Evolutionary conservation across 35 echinoderm and acorn worm genomes (phyloP).

Genomic region (Strongylocentrotus purpuratus): DNA sequence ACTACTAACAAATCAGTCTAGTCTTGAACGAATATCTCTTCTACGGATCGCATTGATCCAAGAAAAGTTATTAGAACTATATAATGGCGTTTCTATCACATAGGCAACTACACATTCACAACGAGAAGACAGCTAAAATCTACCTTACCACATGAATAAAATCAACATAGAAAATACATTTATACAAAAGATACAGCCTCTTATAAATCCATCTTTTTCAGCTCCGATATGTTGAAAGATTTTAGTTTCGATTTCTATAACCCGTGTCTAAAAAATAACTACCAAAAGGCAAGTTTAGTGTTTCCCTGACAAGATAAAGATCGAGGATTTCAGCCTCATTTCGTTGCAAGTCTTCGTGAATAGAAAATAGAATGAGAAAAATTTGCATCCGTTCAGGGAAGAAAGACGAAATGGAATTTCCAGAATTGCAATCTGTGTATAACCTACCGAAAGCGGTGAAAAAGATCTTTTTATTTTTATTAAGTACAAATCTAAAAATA

Average conservation of each 20-base stretch:
- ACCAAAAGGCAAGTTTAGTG: background rate
- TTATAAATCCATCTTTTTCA: background rate
- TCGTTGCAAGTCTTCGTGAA: background rate
- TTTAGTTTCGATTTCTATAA: background rate
- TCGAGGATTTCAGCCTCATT: background rate
- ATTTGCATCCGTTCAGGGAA: background rate
- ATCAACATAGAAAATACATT: background rate
- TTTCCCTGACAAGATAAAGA: background rate
- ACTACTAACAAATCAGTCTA: background rate
- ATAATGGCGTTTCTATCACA: background rate
- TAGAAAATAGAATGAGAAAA: background rate
- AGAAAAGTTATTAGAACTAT: background rate
- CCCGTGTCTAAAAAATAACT: background rate
- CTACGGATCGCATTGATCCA: background rate
- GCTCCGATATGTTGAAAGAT: background rate
- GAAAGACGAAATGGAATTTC: background rate
- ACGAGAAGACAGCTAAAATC: background rate
- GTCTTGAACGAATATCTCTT: background rate
- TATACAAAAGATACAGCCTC: conserved; percentile 12
- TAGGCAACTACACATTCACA: conserved; percentile 1
- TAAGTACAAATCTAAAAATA: background rate
- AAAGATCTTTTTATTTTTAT: background rate
- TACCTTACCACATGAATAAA: background rate
- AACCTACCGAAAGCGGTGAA: background rate
- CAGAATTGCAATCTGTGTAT: background rate